Conservation (phyloP, 2,888 invertebrate species). For the Pammene aurita region DNA sequence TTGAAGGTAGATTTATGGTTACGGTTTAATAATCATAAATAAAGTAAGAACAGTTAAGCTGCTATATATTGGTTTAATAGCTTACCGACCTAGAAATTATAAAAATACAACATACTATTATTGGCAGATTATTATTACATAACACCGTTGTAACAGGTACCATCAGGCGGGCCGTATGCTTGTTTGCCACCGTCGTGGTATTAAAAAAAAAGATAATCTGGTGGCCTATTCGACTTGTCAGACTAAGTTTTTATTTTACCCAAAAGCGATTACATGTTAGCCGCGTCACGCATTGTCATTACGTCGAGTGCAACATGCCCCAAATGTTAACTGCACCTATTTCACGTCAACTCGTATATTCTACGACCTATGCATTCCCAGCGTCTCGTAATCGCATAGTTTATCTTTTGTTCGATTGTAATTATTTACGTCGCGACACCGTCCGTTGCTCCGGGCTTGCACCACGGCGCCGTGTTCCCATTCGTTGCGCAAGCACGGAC, state of each 20-base stretch:
- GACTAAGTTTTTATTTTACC: too few relatives aligned
- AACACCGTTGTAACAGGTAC: background rate
- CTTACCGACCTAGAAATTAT: too few relatives aligned
- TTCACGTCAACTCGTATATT: constrained; percentile 12
- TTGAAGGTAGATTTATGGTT: too few relatives aligned
- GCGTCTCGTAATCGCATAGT: constrained; percentile 38
- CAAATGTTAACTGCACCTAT: background rate
- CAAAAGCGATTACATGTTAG: background rate
- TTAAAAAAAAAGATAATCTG: too few relatives aligned
- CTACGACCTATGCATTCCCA: constrained; percentile 22
- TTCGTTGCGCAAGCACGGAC: background rate
- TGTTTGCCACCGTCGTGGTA: too few relatives aligned
- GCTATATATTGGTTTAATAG: too few relatives aligned
- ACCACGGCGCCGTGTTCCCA: constrained; percentile 21
- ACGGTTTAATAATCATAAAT: too few relatives aligned
- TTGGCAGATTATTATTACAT: background rate
- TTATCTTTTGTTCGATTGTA: constrained; percentile 43
- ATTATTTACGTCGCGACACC: constrained; percentile 42
- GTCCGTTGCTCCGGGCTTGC: constrained; percentile 46
- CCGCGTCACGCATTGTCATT: background rate
- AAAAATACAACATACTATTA: too few relatives aligned
- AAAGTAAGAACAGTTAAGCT: too few relatives aligned
- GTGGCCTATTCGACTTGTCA: background rate
- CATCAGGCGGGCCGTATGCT: too few relatives aligned
- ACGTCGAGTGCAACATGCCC: background rate